Base-by-base conservation (phyloP, 2,113 vertebrate genomes). In the Cryptoleucopteryx plumbea region DNA sequence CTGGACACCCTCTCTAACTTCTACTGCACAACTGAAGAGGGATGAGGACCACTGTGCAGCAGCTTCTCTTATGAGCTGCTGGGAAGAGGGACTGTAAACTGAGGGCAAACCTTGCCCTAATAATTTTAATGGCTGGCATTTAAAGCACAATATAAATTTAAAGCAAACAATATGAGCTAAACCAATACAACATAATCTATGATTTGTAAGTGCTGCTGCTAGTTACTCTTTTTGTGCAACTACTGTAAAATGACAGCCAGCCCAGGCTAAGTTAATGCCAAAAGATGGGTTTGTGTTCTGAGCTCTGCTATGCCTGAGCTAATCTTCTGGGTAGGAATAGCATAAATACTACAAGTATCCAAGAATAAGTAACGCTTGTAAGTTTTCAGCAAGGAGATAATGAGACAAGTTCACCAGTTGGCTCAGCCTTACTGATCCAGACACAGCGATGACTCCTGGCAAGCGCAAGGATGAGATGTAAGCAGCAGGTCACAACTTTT, bases 211-310 rank as follows among this genome's bases (percentile, higher is more conserved):
- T 74, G 95, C 86, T 95, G 71, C 86, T 97, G 90, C 86, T 96
- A 94, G 85, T 93, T 92, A 94, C 95, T 97, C 90, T 96, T 96
- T 92, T 88, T 96, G 95, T 96, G 92, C 95, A 96, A 80, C 67
- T 95, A 81, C 96, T 96, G 96, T 97, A 96, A 97, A 97, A 97
- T 93, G 88, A 96, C 90, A 96, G 93, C 92, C 96, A 97, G 96
- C 90, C 96, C 90, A 93, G 96, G 79, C 87, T 93, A 94, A 90
- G 88, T 90, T 96, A 97, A 96, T 95, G 96, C 96, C 96, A 97
- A 95, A 95, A 95, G 88, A 94, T 88, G 92, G 90, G 96, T 96
- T 96, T 97, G 94, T 94, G 90, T 83, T 97, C 87, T 82, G 85
- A 96, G 93, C 88, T 94, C 74, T 80, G 96, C 90, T 96, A 95